Conservation (phyloP, 2,888 invertebrate genomes). For the Carterocephalus palaemon region DNA sequence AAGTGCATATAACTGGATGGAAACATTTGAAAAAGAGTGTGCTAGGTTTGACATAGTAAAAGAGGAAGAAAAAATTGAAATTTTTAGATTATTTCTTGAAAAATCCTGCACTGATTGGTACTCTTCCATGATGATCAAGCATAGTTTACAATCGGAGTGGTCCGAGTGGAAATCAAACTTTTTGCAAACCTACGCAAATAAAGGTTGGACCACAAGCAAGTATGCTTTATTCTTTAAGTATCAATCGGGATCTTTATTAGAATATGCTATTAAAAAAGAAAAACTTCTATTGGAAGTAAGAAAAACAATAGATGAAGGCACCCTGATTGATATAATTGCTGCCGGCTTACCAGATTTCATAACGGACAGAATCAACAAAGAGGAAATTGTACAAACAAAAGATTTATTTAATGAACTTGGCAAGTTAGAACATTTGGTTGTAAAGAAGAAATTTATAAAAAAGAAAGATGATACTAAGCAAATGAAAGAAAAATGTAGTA, state of each 20-base stretch:
- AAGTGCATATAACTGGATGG: conserved; percentile 36
- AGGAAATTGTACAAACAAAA: too few relatives aligned
- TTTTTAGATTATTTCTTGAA: conserved; percentile 34
- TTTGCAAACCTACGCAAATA: conserved; percentile 33
- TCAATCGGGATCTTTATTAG: conserved; percentile 35
- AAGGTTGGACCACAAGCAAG: conserved; percentile 33
- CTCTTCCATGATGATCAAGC: too few relatives aligned
- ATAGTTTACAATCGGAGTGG: too few relatives aligned
- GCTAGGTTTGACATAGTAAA: conserved; percentile 28
- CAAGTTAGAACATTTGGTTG: too few relatives aligned
- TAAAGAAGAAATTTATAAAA: too few relatives aligned
- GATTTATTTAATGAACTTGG: too few relatives aligned
- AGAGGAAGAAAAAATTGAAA: conserved; percentile 36
- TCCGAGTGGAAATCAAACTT: conserved; percentile 36
- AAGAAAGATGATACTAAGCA: too few relatives aligned
- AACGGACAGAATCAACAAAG: too few relatives aligned
- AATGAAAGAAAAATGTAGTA: too few relatives aligned
- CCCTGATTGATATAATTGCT: too few relatives aligned
- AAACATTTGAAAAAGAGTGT: conserved; percentile 39
- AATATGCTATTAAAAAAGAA: conserved; percentile 40
- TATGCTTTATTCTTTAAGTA: conserved; percentile 37
- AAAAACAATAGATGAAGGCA: conserved; percentile 24
- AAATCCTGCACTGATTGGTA: too few relatives aligned
- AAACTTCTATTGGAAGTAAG: conserved; percentile 28
- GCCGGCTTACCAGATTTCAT: too few relatives aligned